Evolutionary conservation across 2,113 vertebrate genomes (phyloP), one percentile per base, ranked within the genome.

Genomic region (Maylandia zebra): DNA sequence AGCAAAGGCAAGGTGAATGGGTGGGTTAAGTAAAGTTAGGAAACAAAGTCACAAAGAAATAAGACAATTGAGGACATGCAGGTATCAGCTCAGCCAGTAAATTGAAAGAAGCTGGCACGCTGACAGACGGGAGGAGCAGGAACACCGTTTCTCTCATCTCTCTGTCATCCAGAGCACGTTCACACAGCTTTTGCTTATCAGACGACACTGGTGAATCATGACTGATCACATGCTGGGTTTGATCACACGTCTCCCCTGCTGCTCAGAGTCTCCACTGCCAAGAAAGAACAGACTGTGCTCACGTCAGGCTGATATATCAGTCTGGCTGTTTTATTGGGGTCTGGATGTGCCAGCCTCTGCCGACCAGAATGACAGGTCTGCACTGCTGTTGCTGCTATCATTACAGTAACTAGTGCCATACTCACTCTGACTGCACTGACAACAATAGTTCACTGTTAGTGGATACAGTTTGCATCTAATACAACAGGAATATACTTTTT

Each of bases 271-370:
- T 87, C 66, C 76, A 78, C 55, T 86, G 84, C 88, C 93, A 94
- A 88, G 79, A 95, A 81, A 90, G 90, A 93, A 96, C 90, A 91
- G 13, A 30, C 83, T 91, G 91, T 92, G 81, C 89, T 89, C 71
- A 56, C 38, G 48, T 87, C 89, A 83, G 82, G 32, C 30, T 85
- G 30, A 86, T 85, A 48, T 41, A 61, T 86, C 48, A 79, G 66
- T 34, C 64, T 34, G 12, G 34, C 56, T 8, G 16, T 81, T 87
- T 85, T 74, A 64, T 52, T 87, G 80, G 66, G 86, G 24, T 50
- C 24, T 50, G 71, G 41, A 76, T 50, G 27, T 50, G 22, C 43
- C 71, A 76, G 43, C 43, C 32, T 66, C 61, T 36, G 61, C 10
- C 13, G 5, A 71, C 2, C 22, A 16, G 8, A 27, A 43, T 16